Evolutionary conservation across 1,140 invertebrate species (phyloP).

Genomic region (Procambarus virginalis): DNA sequence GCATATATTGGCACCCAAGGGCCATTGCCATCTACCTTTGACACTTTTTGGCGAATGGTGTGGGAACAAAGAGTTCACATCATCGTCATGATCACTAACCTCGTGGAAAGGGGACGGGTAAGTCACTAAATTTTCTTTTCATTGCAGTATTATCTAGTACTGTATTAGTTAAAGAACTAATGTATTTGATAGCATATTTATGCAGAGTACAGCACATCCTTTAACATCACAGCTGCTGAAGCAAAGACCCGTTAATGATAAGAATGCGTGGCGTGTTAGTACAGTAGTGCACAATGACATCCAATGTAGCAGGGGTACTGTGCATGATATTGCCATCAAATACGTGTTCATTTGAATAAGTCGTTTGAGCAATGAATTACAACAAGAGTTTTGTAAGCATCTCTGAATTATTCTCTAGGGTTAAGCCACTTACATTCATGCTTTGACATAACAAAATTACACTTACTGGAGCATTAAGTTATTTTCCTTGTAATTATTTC

Average conservation of each 20-base stretch:
- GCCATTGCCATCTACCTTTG: conserved; percentile 93
- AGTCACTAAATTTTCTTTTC: conserved; percentile 72
- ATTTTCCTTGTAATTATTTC: not conserved
- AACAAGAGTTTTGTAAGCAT: not conserved
- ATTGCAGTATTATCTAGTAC: not conserved
- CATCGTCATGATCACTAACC: conserved; percentile 98
- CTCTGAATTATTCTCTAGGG: not conserved
- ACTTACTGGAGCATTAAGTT: not conserved
- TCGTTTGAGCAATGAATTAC: not conserved
- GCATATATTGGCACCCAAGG: conserved; percentile 96
- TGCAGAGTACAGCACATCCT: not conserved
- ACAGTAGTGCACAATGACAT: too few species aligned
- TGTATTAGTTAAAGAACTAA: not conserved
- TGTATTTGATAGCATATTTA: not conserved
- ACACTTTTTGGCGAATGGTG: conserved; percentile 98
- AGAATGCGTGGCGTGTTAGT: too few species aligned
- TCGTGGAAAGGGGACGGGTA: conserved; percentile 92
- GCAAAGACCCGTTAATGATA: too few species aligned
- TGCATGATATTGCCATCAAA: not conserved
- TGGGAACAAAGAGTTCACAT: conserved; percentile 96
- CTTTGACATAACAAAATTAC: conserved; percentile 9
- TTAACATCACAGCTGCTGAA: too few species aligned
- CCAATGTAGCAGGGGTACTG: not conserved
- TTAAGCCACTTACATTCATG: not conserved
- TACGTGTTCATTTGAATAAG: not conserved